These are phyloP conservation scores for Saturnia japonica DNA, from an alignment of 2,888 invertebrate genomes.

Conservation along the genomic window DNA sequence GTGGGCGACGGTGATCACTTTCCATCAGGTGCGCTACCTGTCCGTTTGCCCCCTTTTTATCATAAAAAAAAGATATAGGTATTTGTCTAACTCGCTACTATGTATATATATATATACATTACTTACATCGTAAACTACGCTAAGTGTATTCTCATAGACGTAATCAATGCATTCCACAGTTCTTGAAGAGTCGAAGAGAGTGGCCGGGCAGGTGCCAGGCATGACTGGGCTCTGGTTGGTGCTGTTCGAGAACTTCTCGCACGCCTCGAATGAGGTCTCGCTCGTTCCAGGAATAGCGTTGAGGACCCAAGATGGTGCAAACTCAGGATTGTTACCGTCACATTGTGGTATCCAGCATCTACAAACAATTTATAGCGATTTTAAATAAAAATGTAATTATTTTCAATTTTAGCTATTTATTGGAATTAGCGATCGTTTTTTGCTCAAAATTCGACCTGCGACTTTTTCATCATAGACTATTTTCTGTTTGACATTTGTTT, in stretches of 20 bases:
- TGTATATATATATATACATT: too few relatives aligned
- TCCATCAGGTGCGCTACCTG: too few relatives aligned
- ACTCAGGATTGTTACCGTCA: constrained; percentile 54
- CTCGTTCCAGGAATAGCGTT: constrained; percentile 59
- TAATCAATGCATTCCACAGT: constrained; percentile 50
- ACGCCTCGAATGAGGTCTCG: constrained; percentile 52
- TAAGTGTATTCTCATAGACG: constrained; percentile 63
- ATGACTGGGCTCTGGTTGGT: constrained; percentile 27
- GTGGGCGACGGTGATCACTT: too few relatives aligned
- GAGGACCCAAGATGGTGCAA: constrained; percentile 55
- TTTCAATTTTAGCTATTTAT: too few relatives aligned
- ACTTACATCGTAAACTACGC: constrained; percentile 73
- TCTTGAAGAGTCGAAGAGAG: constrained; percentile 50
- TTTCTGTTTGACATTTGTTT: too few relatives aligned
- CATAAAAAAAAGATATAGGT: too few relatives aligned
- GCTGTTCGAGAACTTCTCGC: constrained; percentile 52
- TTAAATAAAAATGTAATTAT: not conserved
- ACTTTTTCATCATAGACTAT: too few relatives aligned
- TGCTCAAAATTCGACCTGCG: too few relatives aligned
- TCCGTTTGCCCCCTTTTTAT: too few relatives aligned
- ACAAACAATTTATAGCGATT: constrained; percentile 17
- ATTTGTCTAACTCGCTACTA: not conserved
- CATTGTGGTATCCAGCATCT: constrained; percentile 67
- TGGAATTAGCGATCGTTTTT: too few relatives aligned
- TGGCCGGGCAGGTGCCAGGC: constrained; percentile 53